phyloP scores from a whole-genome alignment of 2,113 vertebrate species.

The Stomatorhinus ivindoensis region DNA sequence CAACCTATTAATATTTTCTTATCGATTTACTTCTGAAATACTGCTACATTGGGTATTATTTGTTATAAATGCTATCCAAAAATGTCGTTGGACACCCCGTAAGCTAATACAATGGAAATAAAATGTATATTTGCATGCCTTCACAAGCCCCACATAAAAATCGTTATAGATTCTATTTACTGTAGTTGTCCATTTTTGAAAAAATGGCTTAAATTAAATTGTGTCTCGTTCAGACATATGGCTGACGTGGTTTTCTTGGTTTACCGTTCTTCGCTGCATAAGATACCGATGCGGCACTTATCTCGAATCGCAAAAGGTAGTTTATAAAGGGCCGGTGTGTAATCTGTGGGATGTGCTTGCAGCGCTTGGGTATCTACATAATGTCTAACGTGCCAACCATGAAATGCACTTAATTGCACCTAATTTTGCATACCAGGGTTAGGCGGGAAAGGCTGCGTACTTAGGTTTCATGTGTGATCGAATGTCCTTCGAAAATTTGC shows the following conservation, averaged over 20 bases:
- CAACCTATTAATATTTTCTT: background rate
- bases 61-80: background rate
- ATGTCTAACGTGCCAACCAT: background rate
- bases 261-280: background rate
- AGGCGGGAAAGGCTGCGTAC: background rate
- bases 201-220: background rate
- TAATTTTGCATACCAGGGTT: background rate
- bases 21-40: background rate
- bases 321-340: background rate
- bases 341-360: background rate
- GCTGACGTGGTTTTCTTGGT: background rate
- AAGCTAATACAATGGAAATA: background rate
- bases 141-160: background rate
- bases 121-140: background rate
- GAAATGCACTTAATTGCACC: background rate
- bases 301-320: background rate
- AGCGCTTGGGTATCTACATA: background rate
- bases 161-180: background rate
- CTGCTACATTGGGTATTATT: background rate
- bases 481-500: background rate
- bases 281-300: background rate
- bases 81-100: background rate
- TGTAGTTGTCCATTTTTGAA: background rate
- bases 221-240: background rate
- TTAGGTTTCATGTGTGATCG: background rate